Conservation (phyloP, 2,113 vertebrate genomes). For the Conger conger region DNA sequence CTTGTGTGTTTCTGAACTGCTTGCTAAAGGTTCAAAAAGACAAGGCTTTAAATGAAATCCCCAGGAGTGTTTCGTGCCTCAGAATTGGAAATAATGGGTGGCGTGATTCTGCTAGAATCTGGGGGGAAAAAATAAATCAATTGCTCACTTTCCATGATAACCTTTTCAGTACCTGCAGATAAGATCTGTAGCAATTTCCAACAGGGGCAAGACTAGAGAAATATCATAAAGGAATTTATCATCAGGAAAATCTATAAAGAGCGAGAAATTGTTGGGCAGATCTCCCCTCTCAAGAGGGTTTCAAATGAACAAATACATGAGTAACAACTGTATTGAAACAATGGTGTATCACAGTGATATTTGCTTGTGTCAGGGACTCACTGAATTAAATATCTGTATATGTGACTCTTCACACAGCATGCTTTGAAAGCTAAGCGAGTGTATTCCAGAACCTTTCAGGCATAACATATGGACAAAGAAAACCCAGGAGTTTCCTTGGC, state of each 20-base stretch:
- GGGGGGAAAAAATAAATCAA: constrained; percentile 10
- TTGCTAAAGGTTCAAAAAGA: neutral
- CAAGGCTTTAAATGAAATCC: constrained; percentile 9
- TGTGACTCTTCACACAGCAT: neutral
- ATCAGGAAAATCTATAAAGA: constrained; percentile 8
- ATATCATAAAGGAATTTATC: constrained; percentile 18
- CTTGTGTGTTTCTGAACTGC: neutral
- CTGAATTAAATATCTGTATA: neutral
- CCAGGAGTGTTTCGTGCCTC: neutral
- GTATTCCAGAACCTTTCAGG: constrained; percentile 7
- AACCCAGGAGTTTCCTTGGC: constrained; percentile 33
- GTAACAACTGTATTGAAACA: neutral
- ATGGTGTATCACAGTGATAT: neutral
- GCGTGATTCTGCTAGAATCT: neutral
- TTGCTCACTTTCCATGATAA: neutral
- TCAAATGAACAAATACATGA: neutral
- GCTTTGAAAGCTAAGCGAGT: neutral
- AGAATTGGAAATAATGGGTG: neutral
- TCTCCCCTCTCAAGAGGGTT: neutral
- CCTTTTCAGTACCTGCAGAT: neutral
- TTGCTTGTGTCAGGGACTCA: too few relatives aligned
- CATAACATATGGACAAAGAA: neutral
- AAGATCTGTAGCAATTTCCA: constrained; percentile 4
- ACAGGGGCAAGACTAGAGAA: neutral
- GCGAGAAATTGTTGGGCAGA: neutral